A percentile compares a stretch with the other conserved stretches of the same genome.
phyloP scores from a whole-genome alignment of 2,888 invertebrate species.

The Sturmia bella region DNA sequence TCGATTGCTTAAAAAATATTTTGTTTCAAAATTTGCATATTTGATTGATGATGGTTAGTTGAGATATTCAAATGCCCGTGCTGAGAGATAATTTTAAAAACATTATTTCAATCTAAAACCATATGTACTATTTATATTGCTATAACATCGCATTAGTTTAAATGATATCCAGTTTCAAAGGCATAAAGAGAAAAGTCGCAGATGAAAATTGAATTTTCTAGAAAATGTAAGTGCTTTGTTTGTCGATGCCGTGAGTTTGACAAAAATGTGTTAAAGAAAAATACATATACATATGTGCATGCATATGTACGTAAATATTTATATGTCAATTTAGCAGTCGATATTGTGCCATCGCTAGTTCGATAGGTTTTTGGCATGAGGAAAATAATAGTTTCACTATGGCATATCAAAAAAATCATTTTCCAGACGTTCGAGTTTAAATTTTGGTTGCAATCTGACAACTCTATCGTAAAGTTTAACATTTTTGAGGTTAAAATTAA shows the following conservation, averaged over 20 bases:
- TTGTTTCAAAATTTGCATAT: conserved; percentile 53
- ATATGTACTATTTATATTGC: conserved; percentile 29
- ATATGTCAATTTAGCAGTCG: background rate
- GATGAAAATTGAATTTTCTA: background rate
- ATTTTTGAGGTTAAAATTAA: no score
- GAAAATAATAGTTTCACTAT: no score
- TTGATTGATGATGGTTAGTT: conserved; percentile 46
- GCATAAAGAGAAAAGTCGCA: background rate
- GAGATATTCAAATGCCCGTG: background rate
- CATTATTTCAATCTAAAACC: conserved; percentile 36
- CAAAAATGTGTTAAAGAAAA: no score
- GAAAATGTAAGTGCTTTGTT: no score
- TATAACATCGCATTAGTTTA: conserved; percentile 11
- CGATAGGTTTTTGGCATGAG: no score
- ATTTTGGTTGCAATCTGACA: no score
- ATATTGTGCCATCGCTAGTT: no score
- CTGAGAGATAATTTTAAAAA: conserved; percentile 39
- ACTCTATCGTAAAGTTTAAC: no score
- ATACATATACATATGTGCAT: background rate
- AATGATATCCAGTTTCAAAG: background rate
- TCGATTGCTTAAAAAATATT: background rate
- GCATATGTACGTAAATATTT: background rate
- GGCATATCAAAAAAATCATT: no score
- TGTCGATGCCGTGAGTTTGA: no score
- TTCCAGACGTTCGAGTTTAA: no score